phyloP scores from a whole-genome alignment of 2,797 vertebrate species.

The Sebastiscus albofasciatus region DNA sequence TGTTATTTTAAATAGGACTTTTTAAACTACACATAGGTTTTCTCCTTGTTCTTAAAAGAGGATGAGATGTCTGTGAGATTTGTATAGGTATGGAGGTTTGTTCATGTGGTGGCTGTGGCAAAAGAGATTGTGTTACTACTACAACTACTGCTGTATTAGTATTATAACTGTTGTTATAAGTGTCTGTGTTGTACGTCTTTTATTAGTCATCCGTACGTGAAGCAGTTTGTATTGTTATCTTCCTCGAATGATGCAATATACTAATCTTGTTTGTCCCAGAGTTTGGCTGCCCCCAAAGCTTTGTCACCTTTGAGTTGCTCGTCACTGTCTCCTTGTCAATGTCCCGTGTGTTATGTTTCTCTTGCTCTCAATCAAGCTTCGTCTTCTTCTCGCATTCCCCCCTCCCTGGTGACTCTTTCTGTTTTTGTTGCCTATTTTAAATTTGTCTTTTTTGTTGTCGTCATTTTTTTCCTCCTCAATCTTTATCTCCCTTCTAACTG shows the following conservation, averaged over 20 bases:
- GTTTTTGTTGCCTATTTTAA: slow-evolving; percentile 21
- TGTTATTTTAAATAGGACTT: neutral
- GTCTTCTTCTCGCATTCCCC: slow-evolving; percentile 42
- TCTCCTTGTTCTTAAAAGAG: neutral
- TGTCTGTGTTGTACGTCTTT: slow-evolving; percentile 20
- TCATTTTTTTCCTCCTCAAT: neutral
- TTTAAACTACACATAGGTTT: neutral
- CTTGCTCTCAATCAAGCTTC: slow-evolving; percentile 50
- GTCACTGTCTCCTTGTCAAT: slow-evolving; percentile 62
- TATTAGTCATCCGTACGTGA: neutral
- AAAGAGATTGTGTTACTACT: neutral
- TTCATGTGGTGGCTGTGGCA: neutral
- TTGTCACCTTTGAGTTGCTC: slow-evolving; percentile 64
- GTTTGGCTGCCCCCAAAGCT: slow-evolving; percentile 53
- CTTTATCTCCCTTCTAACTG: slow-evolving; percentile 19
- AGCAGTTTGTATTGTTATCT: neutral
- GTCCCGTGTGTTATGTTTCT: slow-evolving; percentile 54
- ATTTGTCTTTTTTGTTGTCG: neutral
- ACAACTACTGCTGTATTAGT: neutral
- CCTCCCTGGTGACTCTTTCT: slow-evolving; percentile 34
- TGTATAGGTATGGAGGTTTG: neutral
- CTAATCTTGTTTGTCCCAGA: slow-evolving; percentile 14
- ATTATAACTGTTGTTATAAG: neutral
- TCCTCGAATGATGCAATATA: neutral
- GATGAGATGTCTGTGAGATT: neutral